These are phyloP conservation scores for Epinephelus coioides DNA, from an alignment of 2,797 vertebrate genomes.

Conservation along the genomic window DNA sequence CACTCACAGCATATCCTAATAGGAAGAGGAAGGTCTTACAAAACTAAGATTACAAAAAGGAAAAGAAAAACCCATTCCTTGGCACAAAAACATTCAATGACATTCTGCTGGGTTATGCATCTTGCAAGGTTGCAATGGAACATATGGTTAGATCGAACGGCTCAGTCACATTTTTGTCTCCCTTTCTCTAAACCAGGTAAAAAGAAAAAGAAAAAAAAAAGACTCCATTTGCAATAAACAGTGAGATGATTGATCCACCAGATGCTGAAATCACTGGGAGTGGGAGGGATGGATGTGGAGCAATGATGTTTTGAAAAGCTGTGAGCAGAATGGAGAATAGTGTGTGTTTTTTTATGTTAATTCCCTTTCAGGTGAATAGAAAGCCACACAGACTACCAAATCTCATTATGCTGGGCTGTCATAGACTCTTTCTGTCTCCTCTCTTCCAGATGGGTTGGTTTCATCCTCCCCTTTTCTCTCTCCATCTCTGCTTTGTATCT, in stretches of 20 bases:
- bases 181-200: slow-evolving; percentile 30
- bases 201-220: slow-evolving; percentile 26
- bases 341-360: slow-evolving; percentile 64
- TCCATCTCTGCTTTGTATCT: slow-evolving; percentile 45
- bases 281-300: slow-evolving; percentile 40
- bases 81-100: slow-evolving; percentile 1
- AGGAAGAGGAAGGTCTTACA: slow-evolving; percentile 22
- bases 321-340: slow-evolving; percentile 52
- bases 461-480: slow-evolving; percentile 61
- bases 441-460: slow-evolving; percentile 76
- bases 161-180: slow-evolving; percentile 14
- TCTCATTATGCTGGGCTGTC: slow-evolving; percentile 77
- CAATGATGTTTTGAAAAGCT: slow-evolving; percentile 59
- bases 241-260: slow-evolving; percentile 61
- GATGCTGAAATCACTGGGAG: slow-evolving; percentile 53
- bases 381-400: slow-evolving; percentile 70
- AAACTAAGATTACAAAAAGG: slow-evolving; percentile 40
- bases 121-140: slow-evolving; percentile 1
- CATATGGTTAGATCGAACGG: slow-evolving; percentile 40
- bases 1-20: slow-evolving; percentile 40
- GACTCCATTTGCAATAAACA: slow-evolving; percentile 51
- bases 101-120: slow-evolving; percentile 17
- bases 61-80: slow-evolving; percentile 32
- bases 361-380: slow-evolving; percentile 74
- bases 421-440: slow-evolving; percentile 72